phyloP scores from a whole-genome alignment of 1,140 invertebrate species.

The Protaetia brevitarsis region DNA sequence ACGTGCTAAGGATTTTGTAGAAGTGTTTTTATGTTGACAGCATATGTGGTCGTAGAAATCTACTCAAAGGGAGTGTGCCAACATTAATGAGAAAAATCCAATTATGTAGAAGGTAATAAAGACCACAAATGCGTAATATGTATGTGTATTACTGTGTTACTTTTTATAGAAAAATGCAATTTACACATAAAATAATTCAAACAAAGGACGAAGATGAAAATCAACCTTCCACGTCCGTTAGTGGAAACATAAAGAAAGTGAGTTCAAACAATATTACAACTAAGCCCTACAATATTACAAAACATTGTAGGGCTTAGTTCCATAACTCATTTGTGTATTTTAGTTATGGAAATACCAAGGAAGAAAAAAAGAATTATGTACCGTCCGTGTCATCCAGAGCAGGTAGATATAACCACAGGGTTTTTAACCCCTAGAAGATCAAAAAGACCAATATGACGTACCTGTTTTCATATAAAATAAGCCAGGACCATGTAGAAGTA shows the following conservation, averaged over 20 bases:
- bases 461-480: not conserved
- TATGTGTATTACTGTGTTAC: not conserved
- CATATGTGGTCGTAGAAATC: not conserved
- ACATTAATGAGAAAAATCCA: not conserved
- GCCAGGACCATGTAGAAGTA: constrained; percentile 9
- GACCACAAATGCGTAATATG: not conserved
- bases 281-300: too few species aligned
- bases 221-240: not conserved
- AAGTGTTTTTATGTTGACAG: not conserved
- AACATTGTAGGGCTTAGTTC: too few species aligned
- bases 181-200: not conserved
- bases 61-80: not conserved
- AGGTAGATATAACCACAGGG: not conserved
- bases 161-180: not conserved
- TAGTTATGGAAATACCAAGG: not conserved
- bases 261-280: too few species aligned
- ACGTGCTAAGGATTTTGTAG: not conserved
- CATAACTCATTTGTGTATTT: not conserved
- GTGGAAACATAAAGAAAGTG: not conserved
- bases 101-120: not conserved
- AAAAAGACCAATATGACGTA: not conserved
- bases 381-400: not conserved
- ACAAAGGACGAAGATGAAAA: not conserved
- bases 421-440: not conserved
- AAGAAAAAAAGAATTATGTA: not conserved